Conservation (phyloP, 2,113 vertebrate species). For the Chionodraco myersi region DNA sequence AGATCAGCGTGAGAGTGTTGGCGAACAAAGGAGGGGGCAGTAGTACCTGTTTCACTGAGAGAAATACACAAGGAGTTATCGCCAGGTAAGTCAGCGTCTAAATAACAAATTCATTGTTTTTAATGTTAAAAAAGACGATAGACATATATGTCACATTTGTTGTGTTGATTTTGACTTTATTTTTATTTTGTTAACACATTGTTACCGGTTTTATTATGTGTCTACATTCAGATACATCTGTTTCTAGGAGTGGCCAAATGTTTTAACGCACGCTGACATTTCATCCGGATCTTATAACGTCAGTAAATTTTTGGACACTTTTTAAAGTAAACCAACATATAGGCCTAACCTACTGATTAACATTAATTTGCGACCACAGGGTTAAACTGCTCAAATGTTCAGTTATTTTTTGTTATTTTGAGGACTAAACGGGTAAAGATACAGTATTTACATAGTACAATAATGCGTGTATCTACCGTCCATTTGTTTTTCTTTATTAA, state of each 20-base stretch:
- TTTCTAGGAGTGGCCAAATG: background rate
- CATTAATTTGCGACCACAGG: too few relatives aligned
- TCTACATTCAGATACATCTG: background rate
- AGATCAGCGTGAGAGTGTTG: constrained; percentile 21
- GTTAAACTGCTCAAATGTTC: background rate
- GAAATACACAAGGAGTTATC: background rate
- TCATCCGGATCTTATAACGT: background rate
- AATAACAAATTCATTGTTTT: background rate
- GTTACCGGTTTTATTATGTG: background rate
- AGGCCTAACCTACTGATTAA: background rate
- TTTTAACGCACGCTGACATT: background rate
- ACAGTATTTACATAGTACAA: too few relatives aligned
- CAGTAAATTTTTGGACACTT: background rate
- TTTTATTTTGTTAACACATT: background rate
- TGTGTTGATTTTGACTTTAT: background rate
- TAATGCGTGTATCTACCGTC: too few relatives aligned
- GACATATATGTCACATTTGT: too few relatives aligned
- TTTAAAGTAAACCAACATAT: background rate
- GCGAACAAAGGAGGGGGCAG: background rate
- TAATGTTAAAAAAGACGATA: background rate
- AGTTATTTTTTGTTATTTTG: too few relatives aligned
- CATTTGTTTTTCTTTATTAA: too few relatives aligned
- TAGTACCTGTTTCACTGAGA: background rate
- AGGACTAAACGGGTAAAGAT: too few relatives aligned
- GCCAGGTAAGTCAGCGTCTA: constrained; percentile 38